Conservation (phyloP, 1,140 invertebrate species). For the Lethocerus indicus region DNA sequence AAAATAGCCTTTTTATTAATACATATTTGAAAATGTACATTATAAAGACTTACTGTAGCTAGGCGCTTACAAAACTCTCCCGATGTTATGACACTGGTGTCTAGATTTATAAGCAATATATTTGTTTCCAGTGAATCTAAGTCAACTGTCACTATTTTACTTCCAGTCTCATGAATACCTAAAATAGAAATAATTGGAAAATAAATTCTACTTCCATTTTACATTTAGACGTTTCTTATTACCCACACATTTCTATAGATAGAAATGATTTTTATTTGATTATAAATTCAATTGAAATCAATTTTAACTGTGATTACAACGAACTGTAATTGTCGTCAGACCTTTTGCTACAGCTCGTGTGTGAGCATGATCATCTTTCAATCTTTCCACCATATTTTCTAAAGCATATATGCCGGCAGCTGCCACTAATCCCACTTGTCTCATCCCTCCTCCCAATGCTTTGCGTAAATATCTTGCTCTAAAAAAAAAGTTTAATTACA, state of each 20-base stretch:
- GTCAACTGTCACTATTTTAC: slow-evolving; percentile 38
- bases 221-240: background rate
- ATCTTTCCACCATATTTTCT: slow-evolving; percentile 48
- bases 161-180: slow-evolving; percentile 36
- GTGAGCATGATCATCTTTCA: slow-evolving; percentile 57
- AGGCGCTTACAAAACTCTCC: slow-evolving; percentile 38
- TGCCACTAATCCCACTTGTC: slow-evolving; percentile 76
- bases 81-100: slow-evolving; percentile 28
- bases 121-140: slow-evolving; percentile 52
- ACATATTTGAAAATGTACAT: background rate
- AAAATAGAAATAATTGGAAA: slow-evolving; percentile 17
- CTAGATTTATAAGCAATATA: slow-evolving; percentile 52
- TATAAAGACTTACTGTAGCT: slow-evolving; percentile 23
- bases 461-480: slow-evolving; percentile 65
- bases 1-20: background rate
- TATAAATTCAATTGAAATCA: slow-evolving; percentile 16
- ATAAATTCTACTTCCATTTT: background rate
- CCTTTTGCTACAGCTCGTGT: slow-evolving; percentile 49
- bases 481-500: slow-evolving; percentile 19
- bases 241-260: slow-evolving; percentile 1
- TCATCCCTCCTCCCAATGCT: slow-evolving; percentile 79
- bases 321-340: slow-evolving; percentile 19
- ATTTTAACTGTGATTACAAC: background rate
- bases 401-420: slow-evolving; percentile 71
- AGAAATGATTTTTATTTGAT: background rate